A percentile compares a stretch with the other conserved stretches of the same genome.
phyloP scores from a whole-genome alignment of 37 sponge, comb jelly and placozoan species.

The Axinella damicornis region DNA sequence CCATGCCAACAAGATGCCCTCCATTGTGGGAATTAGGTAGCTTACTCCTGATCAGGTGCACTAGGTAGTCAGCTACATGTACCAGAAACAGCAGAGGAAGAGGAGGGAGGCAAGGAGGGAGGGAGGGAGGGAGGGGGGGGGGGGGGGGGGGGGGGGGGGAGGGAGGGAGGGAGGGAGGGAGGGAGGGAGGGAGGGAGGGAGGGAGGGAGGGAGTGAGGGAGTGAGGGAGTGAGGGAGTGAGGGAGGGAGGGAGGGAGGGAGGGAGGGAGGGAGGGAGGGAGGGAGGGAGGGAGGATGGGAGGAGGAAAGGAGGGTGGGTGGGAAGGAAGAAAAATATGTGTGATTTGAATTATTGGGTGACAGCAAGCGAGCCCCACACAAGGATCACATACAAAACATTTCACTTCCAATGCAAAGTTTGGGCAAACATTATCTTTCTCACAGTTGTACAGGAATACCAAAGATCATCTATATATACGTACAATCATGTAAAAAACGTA shows the following conservation, averaged over 20 bases:
- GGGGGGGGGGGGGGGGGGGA: not conserved
- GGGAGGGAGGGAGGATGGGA: too few relatives aligned
- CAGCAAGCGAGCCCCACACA: too few relatives aligned
- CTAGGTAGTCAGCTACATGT: not conserved
- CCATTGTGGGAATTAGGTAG: not conserved
- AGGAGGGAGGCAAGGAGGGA: not conserved
- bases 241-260: slow-evolving; percentile 48
- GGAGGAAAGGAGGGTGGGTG: too few relatives aligned
- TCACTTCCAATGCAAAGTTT: too few relatives aligned
- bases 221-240: slow-evolving; percentile 57
- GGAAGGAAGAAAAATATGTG: too few relatives aligned
- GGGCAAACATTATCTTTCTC: too few relatives aligned
- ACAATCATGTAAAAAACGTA: too few relatives aligned
- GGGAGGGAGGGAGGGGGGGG: not conserved
- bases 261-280: too few relatives aligned
- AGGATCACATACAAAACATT: too few relatives aligned
- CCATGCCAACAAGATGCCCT: slow-evolving; percentile 8
- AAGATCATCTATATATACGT: too few relatives aligned
- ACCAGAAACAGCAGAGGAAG: not conserved
- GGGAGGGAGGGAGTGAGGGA: slow-evolving; percentile 38
- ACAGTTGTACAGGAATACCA: too few relatives aligned
- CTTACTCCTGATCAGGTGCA: not conserved
- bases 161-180: slow-evolving; percentile 7
- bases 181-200: slow-evolving; percentile 41
- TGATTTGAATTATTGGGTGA: too few relatives aligned